Base-by-base conservation (phyloP, 2,113 vertebrate genomes). In the Neogobius melanostomus region DNA sequence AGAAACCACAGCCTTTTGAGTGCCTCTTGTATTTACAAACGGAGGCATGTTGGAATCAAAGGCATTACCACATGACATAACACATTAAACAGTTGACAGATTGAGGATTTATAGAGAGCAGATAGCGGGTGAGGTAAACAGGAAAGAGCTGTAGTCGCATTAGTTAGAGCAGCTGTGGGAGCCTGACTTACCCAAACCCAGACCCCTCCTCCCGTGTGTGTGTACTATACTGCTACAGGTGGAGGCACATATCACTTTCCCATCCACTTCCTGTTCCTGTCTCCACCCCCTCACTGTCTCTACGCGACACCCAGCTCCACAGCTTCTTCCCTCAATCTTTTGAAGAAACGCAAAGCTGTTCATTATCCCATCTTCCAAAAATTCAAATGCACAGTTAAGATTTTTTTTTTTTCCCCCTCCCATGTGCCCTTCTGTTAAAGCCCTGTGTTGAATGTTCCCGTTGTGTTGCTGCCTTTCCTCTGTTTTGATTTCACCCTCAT, bases 1-100 rank as follows among this genome's bases (percentile, higher is more conserved):
- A 91, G 95, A 95, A 98, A 99, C 96, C 96, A 95, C 97, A 99
- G 92, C 92, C 93, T 95, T 98, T 98, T 97, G 94, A 97, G 95
- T 94, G 94, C 93, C 93, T 94, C 93, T 87, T 97, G 96, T 98
- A 96, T 96, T 97, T 97, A 98, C 97, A 98, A 96, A 98, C 94
- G 75, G 93, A 97, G 95, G 95, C 95, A 95, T 96, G 97, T 96
- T 87, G 92, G 93, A 97, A 99, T 98, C 97, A 98, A 97, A 98
- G 95, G 95, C 93, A 96, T 96, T 96, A 95, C 96, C 96, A 95
- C 94, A 98, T 96, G 96, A 97, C 97, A 97, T 94, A 95, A 97
- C 94, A 93, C 95, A 97, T 97, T 97, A 98, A 98, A 96, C 96
- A 95, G 95, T 93, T 95, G 94, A 94, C 94, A 92, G 93, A 93